Evolutionary conservation across 2,888 invertebrate species (phyloP).

Genomic region (Orchestes rusci): DNA sequence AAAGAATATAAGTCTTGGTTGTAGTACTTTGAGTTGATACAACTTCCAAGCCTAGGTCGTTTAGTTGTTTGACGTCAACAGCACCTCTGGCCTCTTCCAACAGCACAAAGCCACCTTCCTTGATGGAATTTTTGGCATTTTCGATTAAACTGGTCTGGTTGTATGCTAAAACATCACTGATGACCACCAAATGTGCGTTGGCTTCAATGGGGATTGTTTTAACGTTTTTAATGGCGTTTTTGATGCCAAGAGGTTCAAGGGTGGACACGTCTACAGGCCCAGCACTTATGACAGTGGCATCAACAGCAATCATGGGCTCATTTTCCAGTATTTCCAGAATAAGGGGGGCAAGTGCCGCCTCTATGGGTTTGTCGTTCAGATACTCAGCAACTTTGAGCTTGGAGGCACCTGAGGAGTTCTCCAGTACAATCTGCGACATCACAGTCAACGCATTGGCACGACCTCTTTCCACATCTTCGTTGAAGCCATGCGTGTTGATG

Average conservation of each 20-base stretch:
- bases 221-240: slow-evolving; percentile 58
- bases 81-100: slow-evolving; percentile 60
- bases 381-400: slow-evolving; percentile 71
- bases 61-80: slow-evolving; percentile 39
- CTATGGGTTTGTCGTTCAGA: slow-evolving; percentile 54
- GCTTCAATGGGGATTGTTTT: slow-evolving; percentile 53
- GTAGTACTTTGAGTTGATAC: slow-evolving; percentile 59
- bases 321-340: slow-evolving; percentile 58
- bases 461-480: slow-evolving; percentile 55
- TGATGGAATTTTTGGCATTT: slow-evolving; percentile 56
- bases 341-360: slow-evolving; percentile 56
- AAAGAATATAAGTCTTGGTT: slow-evolving; percentile 57
- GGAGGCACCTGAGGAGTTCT: slow-evolving; percentile 62
- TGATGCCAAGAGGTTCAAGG: slow-evolving; percentile 56
- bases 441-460: slow-evolving; percentile 59
- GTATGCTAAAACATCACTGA: slow-evolving; percentile 57
- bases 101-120: slow-evolving; percentile 63
- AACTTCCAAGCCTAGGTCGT: slow-evolving; percentile 43
- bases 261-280: slow-evolving; percentile 49
- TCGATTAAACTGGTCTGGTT: slow-evolving; percentile 48
- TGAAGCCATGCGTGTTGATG: slow-evolving; percentile 48
- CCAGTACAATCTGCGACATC: slow-evolving; percentile 65
- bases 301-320: slow-evolving; percentile 58
- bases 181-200: slow-evolving; percentile 62
- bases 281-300: slow-evolving; percentile 43